Percentiles rank a stretch among this genome's conserved stretches.
phyloP scores from a whole-genome alignment of 2,888 invertebrate genomes.

The Trachelus stipa region DNA sequence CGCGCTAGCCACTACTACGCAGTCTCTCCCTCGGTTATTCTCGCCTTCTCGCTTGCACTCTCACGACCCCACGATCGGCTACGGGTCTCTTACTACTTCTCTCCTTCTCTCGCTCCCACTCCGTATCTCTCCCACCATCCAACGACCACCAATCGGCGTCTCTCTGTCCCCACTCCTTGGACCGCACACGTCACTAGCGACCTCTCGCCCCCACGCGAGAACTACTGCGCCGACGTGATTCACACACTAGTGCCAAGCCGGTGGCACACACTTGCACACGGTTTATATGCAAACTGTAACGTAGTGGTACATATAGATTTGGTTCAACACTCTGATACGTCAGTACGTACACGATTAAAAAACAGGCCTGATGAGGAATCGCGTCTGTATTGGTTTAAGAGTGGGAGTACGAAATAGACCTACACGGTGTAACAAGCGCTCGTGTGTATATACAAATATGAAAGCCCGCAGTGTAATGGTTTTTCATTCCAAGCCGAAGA shows the following conservation, averaged over 20 bases:
- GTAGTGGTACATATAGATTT: neutral
- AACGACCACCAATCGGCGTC: conserved; percentile 13
- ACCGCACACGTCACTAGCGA: neutral
- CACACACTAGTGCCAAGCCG: neutral
- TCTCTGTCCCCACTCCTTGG: neutral
- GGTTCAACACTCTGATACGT: neutral
- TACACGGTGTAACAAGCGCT: neutral
- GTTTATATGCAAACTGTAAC: neutral
- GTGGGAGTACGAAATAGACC: neutral
- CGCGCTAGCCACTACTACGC: neutral
- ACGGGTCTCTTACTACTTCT: conserved; percentile 12
- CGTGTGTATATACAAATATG: neutral
- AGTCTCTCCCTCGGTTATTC: conserved; percentile 15
- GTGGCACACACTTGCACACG: neutral
- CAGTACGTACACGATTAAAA: neutral
- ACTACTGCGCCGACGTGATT: neutral
- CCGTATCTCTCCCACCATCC: neutral
- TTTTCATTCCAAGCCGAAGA: neutral
- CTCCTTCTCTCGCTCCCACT: neutral
- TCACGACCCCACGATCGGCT: neutral
- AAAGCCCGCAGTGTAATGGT: neutral
- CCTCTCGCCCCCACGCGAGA: neutral
- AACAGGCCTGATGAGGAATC: neutral
- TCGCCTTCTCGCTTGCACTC: conserved; percentile 30
- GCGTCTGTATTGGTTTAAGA: neutral